A percentile compares a stretch with the other conserved stretches of the same genome.
These are phyloP conservation scores for Dendrocopos noguchii DNA, from an alignment of 2,113 vertebrate species.

Conservation along the genomic window DNA sequence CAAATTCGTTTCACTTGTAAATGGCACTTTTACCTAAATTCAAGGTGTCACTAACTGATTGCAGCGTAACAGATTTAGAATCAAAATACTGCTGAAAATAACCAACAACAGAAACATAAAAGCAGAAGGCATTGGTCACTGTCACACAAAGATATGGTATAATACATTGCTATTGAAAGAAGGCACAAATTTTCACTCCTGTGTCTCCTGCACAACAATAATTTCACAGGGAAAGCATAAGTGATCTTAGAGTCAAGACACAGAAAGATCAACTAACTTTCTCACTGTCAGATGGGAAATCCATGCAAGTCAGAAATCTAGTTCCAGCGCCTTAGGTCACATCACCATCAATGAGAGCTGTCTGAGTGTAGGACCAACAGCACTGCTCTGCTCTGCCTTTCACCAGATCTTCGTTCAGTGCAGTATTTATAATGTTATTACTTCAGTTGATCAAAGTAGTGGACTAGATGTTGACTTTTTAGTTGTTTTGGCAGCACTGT, in stretches of 20 bases:
- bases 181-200: background rate
- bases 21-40: background rate
- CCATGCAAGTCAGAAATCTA: background rate
- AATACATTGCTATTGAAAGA: background rate
- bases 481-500: slow-evolving; percentile 37
- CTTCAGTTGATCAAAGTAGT: slow-evolving; percentile 19
- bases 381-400: background rate
- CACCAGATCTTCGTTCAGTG: background rate
- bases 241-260: background rate
- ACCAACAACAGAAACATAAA: background rate
- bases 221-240: background rate
- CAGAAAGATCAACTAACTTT: background rate
- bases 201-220: background rate
- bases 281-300: background rate
- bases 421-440: background rate
- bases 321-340: background rate
- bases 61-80: background rate
- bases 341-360: background rate
- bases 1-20: too few species aligned
- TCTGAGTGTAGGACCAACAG: background rate
- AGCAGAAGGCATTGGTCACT: background rate
- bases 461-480: slow-evolving; percentile 20
- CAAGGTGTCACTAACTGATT: background rate
- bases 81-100: background rate
- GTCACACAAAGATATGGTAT: too few species aligned